These are phyloP conservation scores for Otus sunia DNA, from an alignment of 2,113 vertebrate genomes.

Conservation along the genomic window DNA sequence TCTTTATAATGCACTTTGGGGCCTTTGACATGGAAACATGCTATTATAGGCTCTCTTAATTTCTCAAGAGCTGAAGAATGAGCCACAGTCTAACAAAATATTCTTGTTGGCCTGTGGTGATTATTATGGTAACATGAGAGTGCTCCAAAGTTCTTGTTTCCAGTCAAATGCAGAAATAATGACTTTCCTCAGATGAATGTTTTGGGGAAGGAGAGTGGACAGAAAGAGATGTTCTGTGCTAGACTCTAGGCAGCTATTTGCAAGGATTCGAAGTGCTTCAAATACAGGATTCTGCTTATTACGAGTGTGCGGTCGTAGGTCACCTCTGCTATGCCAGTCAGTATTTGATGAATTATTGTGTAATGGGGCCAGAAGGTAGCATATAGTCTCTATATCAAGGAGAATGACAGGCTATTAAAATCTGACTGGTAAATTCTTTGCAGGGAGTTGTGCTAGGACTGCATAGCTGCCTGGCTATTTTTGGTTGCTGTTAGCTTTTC, in stretches of 20 bases:
- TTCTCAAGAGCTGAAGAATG: neutral
- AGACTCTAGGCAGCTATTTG: neutral
- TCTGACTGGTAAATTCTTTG: neutral
- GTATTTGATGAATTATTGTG: neutral
- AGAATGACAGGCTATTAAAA: slow-evolving; percentile 34
- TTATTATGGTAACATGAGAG: neutral
- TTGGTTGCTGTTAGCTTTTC: neutral
- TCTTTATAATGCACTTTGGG: neutral
- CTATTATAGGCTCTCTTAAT: neutral
- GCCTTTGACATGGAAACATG: neutral
- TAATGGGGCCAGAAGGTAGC: slow-evolving; percentile 21
- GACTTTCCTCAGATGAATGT: neutral
- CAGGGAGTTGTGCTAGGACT: neutral
- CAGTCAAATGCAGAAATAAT: neutral
- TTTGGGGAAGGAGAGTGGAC: neutral
- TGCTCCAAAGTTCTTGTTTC: neutral
- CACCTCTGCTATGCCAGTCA: neutral
- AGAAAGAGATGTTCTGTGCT: neutral
- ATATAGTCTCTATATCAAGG: neutral
- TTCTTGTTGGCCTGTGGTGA: neutral
- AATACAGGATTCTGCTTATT: neutral
- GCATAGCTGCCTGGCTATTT: slow-evolving; percentile 23
- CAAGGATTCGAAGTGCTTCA: neutral
- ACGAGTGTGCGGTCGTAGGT: neutral
- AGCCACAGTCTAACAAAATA: neutral